Base-by-base conservation (phyloP, 2,888 invertebrate species). In the Choristoneura rosaceana region DNA sequence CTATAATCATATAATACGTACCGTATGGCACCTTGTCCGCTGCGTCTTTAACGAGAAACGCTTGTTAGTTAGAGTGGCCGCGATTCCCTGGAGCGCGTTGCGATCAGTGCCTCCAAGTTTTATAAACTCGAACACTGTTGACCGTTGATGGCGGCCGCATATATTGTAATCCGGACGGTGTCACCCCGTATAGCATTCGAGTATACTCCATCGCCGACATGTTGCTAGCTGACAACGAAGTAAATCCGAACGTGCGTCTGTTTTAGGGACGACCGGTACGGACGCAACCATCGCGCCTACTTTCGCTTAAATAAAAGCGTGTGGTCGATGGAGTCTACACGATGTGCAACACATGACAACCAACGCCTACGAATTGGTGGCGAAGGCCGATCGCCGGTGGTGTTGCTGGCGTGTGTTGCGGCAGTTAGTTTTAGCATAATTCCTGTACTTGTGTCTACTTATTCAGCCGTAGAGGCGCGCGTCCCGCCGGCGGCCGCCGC, bases 401-500 rank as follows among this genome's bases (percentile, higher is more conserved):
- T 55, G 55, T 55, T 55, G 55, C 25, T 25, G 63, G 0, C 63
- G 60, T 17, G 50, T 50, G 25, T 25, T 8, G 66, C 38, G 60
- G 69, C 41, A 55, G 58, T 59, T 68, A 68, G 73, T 73, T 50
- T 47, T 73, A 69, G 68, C 59, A 64, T 73, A 73, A 63, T 64
- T 69, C 68, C 73, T 69, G 64, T 73, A 64, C 73, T 71, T 69
- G 71, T 71, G 71, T 73, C 73, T 69, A 69, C 64, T 64, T 69
- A 73, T 64, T 69, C 68, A 74, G 78, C 77, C 76, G 77, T 78
- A 77, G 78, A 78, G 76, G 74, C 68, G 70, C 63, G 62, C 55
- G 14, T 58, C 70, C 69, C 60, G 75, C 68, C 68, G 62, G 63
- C 69, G 69, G 71, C 79, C 82, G 81, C 82, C 81, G 78, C 74